Conservation (phyloP, 30 jellyfish, hydroid and myxozoan species). For the Aurelia aurita complex sp. Pacific region DNA sequence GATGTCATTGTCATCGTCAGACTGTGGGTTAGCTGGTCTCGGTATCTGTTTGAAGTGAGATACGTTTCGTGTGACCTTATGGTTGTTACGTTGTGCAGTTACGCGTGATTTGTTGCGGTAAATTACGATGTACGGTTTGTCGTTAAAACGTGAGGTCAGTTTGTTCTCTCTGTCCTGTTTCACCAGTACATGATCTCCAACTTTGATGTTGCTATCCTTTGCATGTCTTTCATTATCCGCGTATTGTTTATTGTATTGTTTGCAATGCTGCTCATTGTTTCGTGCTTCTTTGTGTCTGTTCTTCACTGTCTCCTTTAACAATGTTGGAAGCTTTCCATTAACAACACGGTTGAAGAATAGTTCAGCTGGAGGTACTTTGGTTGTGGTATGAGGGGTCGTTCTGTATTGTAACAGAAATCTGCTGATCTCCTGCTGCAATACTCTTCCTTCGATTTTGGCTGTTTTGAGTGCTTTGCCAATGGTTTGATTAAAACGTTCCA, state of each 20-base stretch:
- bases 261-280: not conserved
- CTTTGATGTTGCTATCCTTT: slow-evolving; percentile 11
- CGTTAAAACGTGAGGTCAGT: slow-evolving; percentile 1
- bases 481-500: slow-evolving; percentile 17
- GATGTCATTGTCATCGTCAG: not conserved
- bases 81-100: slow-evolving; percentile 40
- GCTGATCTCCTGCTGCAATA: slow-evolving; percentile 38
- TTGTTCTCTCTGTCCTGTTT: slow-evolving; percentile 31
- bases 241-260: slow-evolving; percentile 21
- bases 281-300: slow-evolving; percentile 14
- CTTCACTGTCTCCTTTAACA: not conserved
- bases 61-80: slow-evolving; percentile 30
- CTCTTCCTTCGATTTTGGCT: slow-evolving; percentile 16
- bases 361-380: slow-evolving; percentile 43
- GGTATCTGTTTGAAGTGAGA: slow-evolving; percentile 6
- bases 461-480: slow-evolving; percentile 34
- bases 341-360: slow-evolving; percentile 37
- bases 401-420: slow-evolving; percentile 27
- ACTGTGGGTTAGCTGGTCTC: too few relatives aligned
- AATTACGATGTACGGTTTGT: slow-evolving; percentile 6
- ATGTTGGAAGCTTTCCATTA: slow-evolving; percentile 17
- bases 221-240: slow-evolving; percentile 22
- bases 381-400: slow-evolving; percentile 39
- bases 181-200: slow-evolving; percentile 26
- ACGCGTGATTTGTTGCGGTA: slow-evolving; percentile 18